These are phyloP conservation scores for Tragelaphus buxtoni DNA, from an alignment of 2,113 vertebrate genomes.

Conservation along the genomic window DNA sequence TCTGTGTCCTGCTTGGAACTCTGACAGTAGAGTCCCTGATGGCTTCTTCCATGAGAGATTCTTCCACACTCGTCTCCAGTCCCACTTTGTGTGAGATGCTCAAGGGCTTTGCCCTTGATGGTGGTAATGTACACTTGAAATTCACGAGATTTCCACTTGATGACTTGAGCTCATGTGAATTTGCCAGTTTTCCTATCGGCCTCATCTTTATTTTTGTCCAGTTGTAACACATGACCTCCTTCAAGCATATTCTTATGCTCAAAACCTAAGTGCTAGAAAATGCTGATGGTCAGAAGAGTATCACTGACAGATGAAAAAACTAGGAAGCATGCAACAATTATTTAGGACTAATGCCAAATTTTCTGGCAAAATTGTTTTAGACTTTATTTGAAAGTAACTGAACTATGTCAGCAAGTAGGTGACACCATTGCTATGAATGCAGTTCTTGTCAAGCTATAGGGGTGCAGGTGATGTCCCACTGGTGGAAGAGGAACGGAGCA, in stretches of 20 bases:
- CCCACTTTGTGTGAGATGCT: not conserved
- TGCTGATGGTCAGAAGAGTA: not conserved
- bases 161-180: not conserved
- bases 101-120: not conserved
- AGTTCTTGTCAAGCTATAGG: accelerated
- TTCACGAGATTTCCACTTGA: not conserved
- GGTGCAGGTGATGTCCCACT: not conserved
- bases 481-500: not conserved
- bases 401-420: not conserved
- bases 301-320: not conserved
- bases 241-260: not conserved
- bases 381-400: not conserved
- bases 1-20: not conserved
- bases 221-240: not conserved
- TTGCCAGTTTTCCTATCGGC: not conserved
- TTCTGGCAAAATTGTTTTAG: slow-evolving; percentile 3
- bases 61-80: not conserved
- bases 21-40: not conserved
- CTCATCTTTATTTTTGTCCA: not conserved
- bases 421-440: not conserved
- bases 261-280: not conserved
- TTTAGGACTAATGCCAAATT: not conserved
- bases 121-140: not conserved
- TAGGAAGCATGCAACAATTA: not conserved
- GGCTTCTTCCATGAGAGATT: not conserved